These are phyloP conservation scores for Turritopsis dohrnii DNA, from an alignment of 30 jellyfish, hydroid and myxozoan species.

Conservation along the genomic window DNA sequence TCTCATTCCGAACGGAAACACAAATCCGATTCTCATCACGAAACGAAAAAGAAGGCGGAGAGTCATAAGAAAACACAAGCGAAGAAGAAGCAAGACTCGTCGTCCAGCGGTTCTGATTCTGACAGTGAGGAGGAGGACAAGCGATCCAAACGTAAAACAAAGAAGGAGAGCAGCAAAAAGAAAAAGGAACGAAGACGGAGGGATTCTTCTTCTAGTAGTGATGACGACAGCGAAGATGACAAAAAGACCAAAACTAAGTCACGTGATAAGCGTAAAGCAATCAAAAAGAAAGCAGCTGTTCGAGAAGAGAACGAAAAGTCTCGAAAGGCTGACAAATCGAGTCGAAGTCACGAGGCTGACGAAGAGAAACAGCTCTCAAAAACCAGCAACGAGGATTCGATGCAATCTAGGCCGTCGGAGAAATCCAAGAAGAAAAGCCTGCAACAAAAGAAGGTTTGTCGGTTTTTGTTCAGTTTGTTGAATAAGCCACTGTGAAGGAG, in stretches of 20 bases:
- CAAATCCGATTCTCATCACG: not conserved
- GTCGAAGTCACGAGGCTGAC: not conserved
- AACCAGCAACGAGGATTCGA: not conserved
- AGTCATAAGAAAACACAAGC: not conserved
- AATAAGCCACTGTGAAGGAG: no score
- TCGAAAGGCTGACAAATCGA: not conserved
- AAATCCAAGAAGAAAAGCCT: not conserved
- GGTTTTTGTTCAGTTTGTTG: no score
- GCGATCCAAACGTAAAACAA: not conserved
- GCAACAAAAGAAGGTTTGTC: not conserved
- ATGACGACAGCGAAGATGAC: conserved; percentile 15
- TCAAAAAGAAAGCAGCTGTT: not conserved
- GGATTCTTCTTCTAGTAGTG: conserved; percentile 9
- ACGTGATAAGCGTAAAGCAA: not conserved
- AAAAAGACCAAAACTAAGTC: conserved; percentile 7
- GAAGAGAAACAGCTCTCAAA: not conserved
- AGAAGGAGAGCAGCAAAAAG: not conserved
- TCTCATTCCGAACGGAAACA: not conserved
- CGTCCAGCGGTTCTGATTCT: not conserved
- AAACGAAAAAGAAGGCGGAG: not conserved
- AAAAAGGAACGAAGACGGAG: not conserved
- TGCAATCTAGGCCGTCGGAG: not conserved
- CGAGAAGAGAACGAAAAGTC: not conserved
- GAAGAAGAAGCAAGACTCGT: not conserved
- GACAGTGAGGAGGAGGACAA: conserved; percentile 10